Evolutionary conservation across 2,888 invertebrate genomes (phyloP).

Genomic region (Mimumesa dahlbomi): DNA sequence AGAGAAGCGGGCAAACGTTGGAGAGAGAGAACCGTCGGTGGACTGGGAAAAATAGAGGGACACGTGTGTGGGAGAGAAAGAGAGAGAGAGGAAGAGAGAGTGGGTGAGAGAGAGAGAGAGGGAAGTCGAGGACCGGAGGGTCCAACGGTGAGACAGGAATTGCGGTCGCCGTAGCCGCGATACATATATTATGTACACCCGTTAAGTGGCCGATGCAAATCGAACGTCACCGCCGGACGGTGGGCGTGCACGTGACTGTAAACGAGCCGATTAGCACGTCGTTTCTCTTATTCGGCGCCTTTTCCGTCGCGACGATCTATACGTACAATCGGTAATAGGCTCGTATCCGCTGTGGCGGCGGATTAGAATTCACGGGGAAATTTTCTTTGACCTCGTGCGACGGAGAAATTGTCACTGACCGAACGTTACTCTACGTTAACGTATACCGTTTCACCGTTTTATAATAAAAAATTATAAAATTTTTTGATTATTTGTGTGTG

Average conservation of each 20-base stretch:
- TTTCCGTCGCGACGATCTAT: slow-evolving; percentile 54
- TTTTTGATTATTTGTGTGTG: no score
- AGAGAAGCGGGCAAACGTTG: slow-evolving; percentile 11
- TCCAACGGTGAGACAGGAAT: slow-evolving; percentile 51
- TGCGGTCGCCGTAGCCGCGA: slow-evolving; percentile 52
- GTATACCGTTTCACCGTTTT: background rate
- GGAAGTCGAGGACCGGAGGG: slow-evolving; percentile 38
- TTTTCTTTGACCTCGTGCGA: slow-evolving; percentile 29
- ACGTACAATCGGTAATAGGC: slow-evolving; percentile 38
- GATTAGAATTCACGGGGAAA: slow-evolving; percentile 37
- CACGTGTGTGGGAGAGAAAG: slow-evolving; percentile 15
- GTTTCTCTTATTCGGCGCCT: slow-evolving; percentile 66
- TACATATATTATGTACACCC: slow-evolving; percentile 64
- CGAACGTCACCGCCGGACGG: slow-evolving; percentile 64
- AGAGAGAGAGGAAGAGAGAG: slow-evolving; percentile 33
- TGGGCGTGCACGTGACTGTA: slow-evolving; percentile 66
- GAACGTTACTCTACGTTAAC: background rate
- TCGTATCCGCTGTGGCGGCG: slow-evolving; percentile 6
- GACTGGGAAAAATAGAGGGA: slow-evolving; percentile 48
- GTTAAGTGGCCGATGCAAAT: slow-evolving; percentile 71
- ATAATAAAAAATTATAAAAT: no score
- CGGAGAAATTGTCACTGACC: no score
- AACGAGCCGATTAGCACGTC: slow-evolving; percentile 66
- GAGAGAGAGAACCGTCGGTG: slow-evolving; percentile 26
- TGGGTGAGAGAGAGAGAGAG: slow-evolving; percentile 27